Evolutionary conservation across 2,113 vertebrate species (phyloP).

Genomic region (Caloenas nicobarica): DNA sequence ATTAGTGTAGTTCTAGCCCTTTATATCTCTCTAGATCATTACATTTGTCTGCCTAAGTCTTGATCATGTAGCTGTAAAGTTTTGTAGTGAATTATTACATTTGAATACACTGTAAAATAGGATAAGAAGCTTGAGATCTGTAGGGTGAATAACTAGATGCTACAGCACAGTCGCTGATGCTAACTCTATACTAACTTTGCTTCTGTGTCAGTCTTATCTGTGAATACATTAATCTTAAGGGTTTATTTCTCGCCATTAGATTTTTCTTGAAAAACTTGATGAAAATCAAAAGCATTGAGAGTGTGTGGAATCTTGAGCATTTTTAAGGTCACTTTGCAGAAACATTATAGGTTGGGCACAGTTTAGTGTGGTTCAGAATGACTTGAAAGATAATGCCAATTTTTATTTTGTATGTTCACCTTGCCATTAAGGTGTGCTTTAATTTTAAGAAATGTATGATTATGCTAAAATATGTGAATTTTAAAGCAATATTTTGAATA

Average conservation of each 20-base stretch:
- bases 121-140: neutral
- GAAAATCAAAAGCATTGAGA: neutral
- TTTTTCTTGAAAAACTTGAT: neutral
- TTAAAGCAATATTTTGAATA: neutral
- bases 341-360: neutral
- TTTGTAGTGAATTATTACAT: neutral
- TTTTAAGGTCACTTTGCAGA: neutral
- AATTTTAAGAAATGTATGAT: neutral
- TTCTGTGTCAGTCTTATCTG: neutral
- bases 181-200: neutral
- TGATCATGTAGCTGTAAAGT: neutral
- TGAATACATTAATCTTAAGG: neutral
- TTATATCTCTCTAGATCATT: neutral
- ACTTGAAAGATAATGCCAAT: neutral
- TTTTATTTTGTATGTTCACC: neutral
- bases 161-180: neutral
- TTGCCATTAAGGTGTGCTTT: neutral
- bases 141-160: neutral
- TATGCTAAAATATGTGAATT: neutral
- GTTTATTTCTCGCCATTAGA: neutral
- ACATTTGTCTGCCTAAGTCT: neutral
- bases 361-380: neutral
- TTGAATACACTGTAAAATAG: neutral
- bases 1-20: neutral
- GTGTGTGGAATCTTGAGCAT: neutral